A percentile compares a stretch with the other conserved stretches of the same genome.
phyloP scores from a whole-genome alignment of 1,140 invertebrate genomes.

The Drosophila ercepeae region DNA sequence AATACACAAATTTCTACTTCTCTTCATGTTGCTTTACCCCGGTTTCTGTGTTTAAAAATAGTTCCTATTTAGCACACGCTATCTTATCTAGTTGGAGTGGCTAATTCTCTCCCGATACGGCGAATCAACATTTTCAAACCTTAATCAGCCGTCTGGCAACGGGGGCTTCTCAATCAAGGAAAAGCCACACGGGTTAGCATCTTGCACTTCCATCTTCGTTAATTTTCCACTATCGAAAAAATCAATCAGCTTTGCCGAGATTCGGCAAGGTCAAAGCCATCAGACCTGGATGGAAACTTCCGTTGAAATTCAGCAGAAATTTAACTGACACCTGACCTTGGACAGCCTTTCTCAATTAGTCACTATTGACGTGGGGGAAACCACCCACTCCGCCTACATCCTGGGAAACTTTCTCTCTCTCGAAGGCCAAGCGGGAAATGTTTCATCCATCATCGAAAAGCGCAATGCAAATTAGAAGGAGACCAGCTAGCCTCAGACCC shows the following conservation, averaged over 20 bases:
- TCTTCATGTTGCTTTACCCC: neutral
- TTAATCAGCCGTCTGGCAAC: slow-evolving; percentile 7
- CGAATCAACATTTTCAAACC: slow-evolving; percentile 1
- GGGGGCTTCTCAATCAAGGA: neutral
- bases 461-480: slow-evolving; percentile 23
- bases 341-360: slow-evolving; percentile 25
- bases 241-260: slow-evolving; percentile 36
- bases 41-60: neutral
- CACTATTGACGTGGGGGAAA: slow-evolving; percentile 14
- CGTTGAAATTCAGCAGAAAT: slow-evolving; percentile 3
- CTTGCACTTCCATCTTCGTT: slow-evolving; percentile 32
- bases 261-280: slow-evolving; percentile 53
- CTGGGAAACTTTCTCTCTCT: slow-evolving; percentile 59
- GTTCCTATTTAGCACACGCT: slow-evolving; percentile 22
- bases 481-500: slow-evolving; percentile 1
- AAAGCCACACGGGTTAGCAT: slow-evolving; percentile 9
- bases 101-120: slow-evolving; percentile 14
- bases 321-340: slow-evolving; percentile 22
- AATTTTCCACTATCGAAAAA: slow-evolving; percentile 25
- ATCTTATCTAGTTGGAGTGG: slow-evolving; percentile 29
- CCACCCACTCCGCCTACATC: slow-evolving; percentile 6
- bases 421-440: slow-evolving; percentile 12
- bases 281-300: slow-evolving; percentile 29
- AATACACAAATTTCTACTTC: neutral
- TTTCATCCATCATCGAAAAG: slow-evolving; percentile 18